Base-by-base conservation (phyloP, 2,797 vertebrate species). In the Loris lydekkerianus region DNA sequence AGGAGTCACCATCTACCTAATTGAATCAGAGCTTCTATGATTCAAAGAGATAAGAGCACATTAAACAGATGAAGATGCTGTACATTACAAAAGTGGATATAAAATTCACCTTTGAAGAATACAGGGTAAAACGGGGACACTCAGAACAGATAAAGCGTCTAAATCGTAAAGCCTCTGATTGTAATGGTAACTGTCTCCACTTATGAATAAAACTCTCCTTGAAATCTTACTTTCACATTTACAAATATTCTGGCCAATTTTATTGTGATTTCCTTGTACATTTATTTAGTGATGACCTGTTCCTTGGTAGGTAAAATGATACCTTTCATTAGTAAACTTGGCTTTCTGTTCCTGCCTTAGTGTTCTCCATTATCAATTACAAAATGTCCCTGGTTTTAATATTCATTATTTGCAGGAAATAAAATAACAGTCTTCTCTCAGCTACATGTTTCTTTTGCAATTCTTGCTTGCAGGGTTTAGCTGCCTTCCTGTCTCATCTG, bases 61-160 rank as follows among this genome's bases (percentile, higher is more conserved):
- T 98, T 98, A 98, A 98, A 98, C 89, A 98, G 98, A 98, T 98
- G 93, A 98, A 95, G 87, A 91, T 92, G 94, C 85, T 98, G 97
- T 96, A 92, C 69, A 96, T 76, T 77, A 80, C 1, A 10, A 49
- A 80, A 60, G 60, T 27, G 92, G 43, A 89, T 94, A 96, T 91
- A 97, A 98, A 98, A 97, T 94, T 95, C 96, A 97, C 60, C 82
- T 97, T 96, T 97, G 95, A 86, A 92, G 61, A 97, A 81, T 23
- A 97, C 84, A 94, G 93, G 65, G 29, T 88, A 82, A 98, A 97
- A 63, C 60, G 58, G 10, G n/a, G 76, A 86, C 93, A 93, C 86
- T 97, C 80, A 95, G 88, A 95, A 97, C 67, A 81, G 49, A 94
- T 89, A 86, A 88, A 89, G 27, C 58, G 77, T 58, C 72, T 86